phyloP scores from a whole-genome alignment of 2,113 vertebrate species.

The Gymnobelideus leadbeateri region DNA sequence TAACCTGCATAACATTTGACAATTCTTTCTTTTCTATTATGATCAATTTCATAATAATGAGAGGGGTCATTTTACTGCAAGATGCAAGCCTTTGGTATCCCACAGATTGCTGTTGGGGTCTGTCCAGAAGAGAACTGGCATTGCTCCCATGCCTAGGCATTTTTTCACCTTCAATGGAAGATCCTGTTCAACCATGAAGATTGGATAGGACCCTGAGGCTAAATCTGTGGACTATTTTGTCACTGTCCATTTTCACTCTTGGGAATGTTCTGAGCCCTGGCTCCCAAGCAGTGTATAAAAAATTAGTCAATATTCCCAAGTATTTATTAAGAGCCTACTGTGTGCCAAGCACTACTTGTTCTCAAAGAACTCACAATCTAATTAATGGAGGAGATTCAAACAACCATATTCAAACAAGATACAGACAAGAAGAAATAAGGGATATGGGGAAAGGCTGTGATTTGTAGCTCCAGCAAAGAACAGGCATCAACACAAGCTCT shows the following conservation, averaged over 20 bases:
- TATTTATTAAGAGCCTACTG: background rate
- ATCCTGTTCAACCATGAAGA: background rate
- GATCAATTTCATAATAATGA: background rate
- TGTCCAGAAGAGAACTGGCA: background rate
- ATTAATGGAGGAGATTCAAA: background rate
- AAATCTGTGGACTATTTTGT: background rate
- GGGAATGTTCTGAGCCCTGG: background rate
- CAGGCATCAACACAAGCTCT: background rate
- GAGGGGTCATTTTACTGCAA: background rate
- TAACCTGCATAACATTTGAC: background rate
- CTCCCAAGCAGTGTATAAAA: background rate
- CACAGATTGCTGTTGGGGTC: background rate
- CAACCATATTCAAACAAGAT: background rate
- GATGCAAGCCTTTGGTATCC: background rate
- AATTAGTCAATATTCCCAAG: background rate
- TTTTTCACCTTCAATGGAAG: background rate
- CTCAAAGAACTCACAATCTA: background rate
- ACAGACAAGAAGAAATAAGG: background rate
- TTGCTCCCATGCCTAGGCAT: background rate
- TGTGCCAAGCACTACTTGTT: background rate
- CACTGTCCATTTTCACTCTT: background rate
- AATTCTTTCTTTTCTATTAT: background rate
- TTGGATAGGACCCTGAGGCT: background rate
- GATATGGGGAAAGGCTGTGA: background rate
- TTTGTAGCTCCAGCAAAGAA: background rate